These are phyloP conservation scores for Sebastes schlegelii DNA, from an alignment of 2,113 vertebrate species.

Conservation along the genomic window DNA sequence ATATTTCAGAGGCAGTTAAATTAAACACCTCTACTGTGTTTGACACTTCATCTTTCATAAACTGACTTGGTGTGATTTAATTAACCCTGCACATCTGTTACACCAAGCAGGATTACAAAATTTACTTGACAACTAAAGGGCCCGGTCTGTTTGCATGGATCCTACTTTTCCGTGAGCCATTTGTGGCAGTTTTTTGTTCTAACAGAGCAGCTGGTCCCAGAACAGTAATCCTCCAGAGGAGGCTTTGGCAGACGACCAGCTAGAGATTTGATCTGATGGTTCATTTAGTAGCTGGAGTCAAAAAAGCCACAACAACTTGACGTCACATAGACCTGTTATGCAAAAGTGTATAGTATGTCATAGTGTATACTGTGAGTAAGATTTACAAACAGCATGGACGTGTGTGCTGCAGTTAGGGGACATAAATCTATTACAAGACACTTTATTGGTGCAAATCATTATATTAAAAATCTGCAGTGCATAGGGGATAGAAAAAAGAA, in stretches of 20 bases:
- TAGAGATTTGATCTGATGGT: slow-evolving; percentile 49
- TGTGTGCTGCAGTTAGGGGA: not conserved
- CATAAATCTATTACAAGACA: not conserved
- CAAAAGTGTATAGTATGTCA: not conserved
- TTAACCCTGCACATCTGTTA: not conserved
- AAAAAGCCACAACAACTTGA: slow-evolving; percentile 26
- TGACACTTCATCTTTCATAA: slow-evolving; percentile 4
- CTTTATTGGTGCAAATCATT: not conserved
- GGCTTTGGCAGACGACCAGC: slow-evolving; percentile 27
- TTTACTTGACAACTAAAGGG: not conserved
- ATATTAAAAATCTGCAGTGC: not conserved
- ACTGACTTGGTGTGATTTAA: slow-evolving; percentile 13
- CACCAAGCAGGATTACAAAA: not conserved
- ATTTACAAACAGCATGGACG: slow-evolving; percentile 1
- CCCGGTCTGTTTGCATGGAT: not conserved
- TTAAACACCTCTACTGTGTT: not conserved
- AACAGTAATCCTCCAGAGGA: slow-evolving; percentile 59
- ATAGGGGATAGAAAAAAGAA: not conserved
- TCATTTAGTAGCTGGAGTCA: slow-evolving; percentile 39
- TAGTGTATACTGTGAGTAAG: not conserved
- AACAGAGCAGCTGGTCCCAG: slow-evolving; percentile 65
- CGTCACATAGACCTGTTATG: slow-evolving; percentile 25
- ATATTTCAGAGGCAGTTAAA: slow-evolving; percentile 18
- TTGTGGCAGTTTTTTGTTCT: slow-evolving; percentile 46
- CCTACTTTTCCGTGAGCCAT: not conserved